Evolutionary conservation across 2,113 vertebrate species (phyloP).

Genomic region (Coreoperca whiteheadi): DNA sequence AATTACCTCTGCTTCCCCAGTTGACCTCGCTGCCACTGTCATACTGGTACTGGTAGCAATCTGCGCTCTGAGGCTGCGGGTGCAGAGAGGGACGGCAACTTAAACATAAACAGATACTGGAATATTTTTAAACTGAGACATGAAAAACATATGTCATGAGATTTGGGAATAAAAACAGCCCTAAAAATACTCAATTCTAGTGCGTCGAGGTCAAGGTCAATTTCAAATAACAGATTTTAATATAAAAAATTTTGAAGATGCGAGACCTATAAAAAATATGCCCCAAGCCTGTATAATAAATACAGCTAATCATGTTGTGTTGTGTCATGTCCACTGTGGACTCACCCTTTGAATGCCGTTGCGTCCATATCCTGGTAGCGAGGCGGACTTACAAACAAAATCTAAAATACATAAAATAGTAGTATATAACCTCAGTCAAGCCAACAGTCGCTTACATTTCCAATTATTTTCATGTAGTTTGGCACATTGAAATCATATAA

Average conservation of each 20-base stretch:
- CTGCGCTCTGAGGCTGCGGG: slow-evolving; percentile 86
- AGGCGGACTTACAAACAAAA: slow-evolving; percentile 94
- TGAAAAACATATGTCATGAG: background rate
- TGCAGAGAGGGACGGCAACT: background rate
- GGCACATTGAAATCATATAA: background rate
- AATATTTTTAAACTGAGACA: background rate
- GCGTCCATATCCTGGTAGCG: slow-evolving; percentile 94
- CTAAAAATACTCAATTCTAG: background rate
- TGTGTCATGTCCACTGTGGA: background rate
- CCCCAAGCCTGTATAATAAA: background rate
- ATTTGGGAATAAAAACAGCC: background rate
- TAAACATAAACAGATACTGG: background rate
- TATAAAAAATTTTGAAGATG: background rate
- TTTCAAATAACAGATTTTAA: background rate
- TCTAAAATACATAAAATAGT: slow-evolving; percentile 82
- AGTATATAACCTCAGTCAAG: background rate
- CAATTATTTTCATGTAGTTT: background rate
- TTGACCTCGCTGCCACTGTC: slow-evolving; percentile 93
- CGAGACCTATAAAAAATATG: background rate
- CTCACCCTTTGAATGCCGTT: slow-evolving; percentile 95
- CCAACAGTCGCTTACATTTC: background rate
- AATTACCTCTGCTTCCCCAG: slow-evolving; percentile 95
- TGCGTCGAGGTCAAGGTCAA: background rate
- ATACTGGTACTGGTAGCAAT: slow-evolving; percentile 97
- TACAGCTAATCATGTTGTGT: background rate